These are phyloP conservation scores for Synanceia verrucosa DNA, from an alignment of 2,797 vertebrate species.

Conservation along the genomic window DNA sequence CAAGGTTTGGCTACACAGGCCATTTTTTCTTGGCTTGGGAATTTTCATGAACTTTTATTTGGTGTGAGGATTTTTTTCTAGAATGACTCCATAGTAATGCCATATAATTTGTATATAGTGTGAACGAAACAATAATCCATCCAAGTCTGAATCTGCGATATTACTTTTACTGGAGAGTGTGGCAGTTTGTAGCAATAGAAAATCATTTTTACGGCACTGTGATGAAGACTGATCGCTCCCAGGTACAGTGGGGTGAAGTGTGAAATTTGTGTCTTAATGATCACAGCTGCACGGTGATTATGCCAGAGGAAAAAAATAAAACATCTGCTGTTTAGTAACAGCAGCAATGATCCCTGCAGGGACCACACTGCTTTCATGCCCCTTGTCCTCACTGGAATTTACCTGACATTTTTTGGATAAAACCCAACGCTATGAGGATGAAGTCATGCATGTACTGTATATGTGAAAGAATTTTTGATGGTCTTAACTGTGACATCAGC, in stretches of 20 bases:
- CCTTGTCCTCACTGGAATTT: constrained; percentile 12
- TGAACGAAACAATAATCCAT: background rate
- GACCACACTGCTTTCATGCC: constrained; percentile 9
- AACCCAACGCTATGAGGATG: background rate
- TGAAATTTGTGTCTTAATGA: constrained; percentile 52
- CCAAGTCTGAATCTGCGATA: background rate
- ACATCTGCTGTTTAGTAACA: constrained; percentile 26
- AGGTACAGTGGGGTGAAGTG: constrained; percentile 37
- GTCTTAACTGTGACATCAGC: background rate
- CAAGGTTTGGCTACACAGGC: background rate
- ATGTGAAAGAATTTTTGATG: background rate
- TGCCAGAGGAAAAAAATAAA: constrained; percentile 20
- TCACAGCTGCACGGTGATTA: constrained; percentile 53
- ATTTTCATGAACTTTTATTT: background rate
- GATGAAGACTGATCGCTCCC: constrained; percentile 30
- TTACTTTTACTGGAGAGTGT: background rate
- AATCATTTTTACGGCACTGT: constrained; percentile 17
- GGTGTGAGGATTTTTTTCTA: background rate
- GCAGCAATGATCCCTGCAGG: constrained; percentile 26
- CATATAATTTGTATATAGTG: background rate
- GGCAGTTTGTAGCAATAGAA: constrained; percentile 4
- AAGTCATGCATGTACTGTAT: background rate
- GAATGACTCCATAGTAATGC: background rate
- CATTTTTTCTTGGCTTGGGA: background rate
- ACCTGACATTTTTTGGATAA: constrained; percentile 15